Evolutionary conservation across 2,113 vertebrate species (phyloP).

Genomic region (Ptilonorhynchus violaceus): DNA sequence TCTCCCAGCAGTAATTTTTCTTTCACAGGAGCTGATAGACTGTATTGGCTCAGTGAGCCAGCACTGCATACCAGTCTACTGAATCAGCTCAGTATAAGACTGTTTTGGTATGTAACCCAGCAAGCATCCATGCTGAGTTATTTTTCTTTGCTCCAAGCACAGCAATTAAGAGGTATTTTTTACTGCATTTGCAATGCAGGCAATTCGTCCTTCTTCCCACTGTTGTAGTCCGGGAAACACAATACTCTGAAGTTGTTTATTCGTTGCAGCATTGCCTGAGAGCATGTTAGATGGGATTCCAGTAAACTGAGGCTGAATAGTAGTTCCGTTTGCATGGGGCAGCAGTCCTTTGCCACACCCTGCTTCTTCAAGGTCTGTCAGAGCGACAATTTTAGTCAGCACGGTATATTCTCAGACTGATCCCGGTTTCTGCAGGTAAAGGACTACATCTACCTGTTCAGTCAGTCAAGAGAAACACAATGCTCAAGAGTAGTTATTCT

Average conservation of each 20-base stretch:
- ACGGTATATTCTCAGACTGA: neutral
- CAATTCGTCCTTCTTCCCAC: neutral
- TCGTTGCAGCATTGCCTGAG: neutral
- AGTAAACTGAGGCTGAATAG: neutral
- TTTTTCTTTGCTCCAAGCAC: constrained; percentile 39
- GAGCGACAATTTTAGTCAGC: neutral
- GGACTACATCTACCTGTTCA: neutral
- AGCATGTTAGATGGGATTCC: neutral
- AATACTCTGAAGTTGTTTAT: neutral
- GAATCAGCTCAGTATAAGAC: constrained; percentile 42
- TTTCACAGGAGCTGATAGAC: neutral
- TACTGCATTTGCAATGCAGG: constrained; percentile 4
- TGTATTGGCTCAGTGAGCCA: neutral
- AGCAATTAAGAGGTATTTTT: constrained; percentile 30
- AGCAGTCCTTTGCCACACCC: neutral
- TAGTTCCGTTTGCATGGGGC: neutral
- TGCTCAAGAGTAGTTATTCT: neutral
- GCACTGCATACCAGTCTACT: constrained; percentile 17
- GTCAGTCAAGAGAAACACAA: neutral
- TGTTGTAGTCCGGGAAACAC: neutral
- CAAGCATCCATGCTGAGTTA: constrained; percentile 23
- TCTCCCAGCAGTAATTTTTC: neutral
- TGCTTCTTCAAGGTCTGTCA: neutral
- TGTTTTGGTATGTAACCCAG: constrained; percentile 30
- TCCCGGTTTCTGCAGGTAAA: neutral